Evolutionary conservation across 2,797 vertebrate species (phyloP), one percentile per base, ranked within the genome.

Genomic region (Naso thynnoides): DNA sequence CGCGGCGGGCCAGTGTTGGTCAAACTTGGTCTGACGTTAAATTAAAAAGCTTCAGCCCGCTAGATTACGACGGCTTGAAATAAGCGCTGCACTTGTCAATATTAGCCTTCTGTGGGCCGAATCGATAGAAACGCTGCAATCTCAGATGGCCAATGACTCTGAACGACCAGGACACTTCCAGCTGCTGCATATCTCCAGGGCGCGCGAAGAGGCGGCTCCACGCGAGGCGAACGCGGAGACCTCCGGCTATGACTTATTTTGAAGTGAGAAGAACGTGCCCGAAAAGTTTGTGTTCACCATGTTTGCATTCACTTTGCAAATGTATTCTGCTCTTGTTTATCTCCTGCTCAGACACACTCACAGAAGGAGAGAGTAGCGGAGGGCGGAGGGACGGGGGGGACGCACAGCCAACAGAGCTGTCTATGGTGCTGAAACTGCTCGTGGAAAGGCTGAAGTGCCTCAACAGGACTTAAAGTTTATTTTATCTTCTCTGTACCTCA

Each of bases 21-120:
- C 95, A 93, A 96, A 97, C 94, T 96, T 97, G 94, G 94, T 93
- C 90, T 94, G 95, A 95, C 93, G 93, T 94, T 92, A 91, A 93
- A 94, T 94, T 89, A 82, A 92, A 94, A 90, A 88, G 84, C 90
- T 82, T 88, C 86, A 79, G 7, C 39, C 66, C 26, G 27, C 65
- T 4, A 15, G 53, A 61, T 77, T 76, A 68, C 58, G 79, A 88
- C 92, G 84, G 86, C 88, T 87, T 70, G 90, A 89, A 89, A 85
- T 88, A 78, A 84, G 83, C 70, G 79, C 86, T 57, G 82, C 84
- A 82, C 91, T 90, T 91, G 93, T 94, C 91, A 89, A 92, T 90
- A 94, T 84, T 48, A 72, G 62, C 62, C 62, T 27, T 54, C 48
- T 31, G 82, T 82, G 76, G 89, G 83, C 54, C 78, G 82, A 82